Evolutionary conservation across 1,140 invertebrate species (phyloP), one percentile per base, ranked within the genome.

Genomic region (Trichomalopsis sarcophagae): DNA sequence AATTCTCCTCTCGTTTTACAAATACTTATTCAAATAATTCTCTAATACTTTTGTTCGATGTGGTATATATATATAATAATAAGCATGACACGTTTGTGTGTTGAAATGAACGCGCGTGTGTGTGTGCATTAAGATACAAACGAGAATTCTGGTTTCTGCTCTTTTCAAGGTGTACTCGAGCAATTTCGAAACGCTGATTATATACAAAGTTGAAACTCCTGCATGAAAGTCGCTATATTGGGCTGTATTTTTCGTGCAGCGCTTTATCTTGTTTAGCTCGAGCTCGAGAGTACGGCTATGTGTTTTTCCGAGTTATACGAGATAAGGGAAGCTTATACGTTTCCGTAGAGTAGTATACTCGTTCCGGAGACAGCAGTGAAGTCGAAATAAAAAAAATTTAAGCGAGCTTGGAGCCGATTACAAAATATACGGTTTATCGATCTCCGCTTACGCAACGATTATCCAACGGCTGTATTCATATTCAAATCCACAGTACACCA

Each of bases 1-100:
- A 10, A 21, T 44, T 50, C 11, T 50, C 47, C 47, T 62, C 55
- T 62, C 55, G 6, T 74, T 21, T 74, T 44, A 36, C 30, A 74
- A 74, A 74, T 21, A 40, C 73, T 74, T 74, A 74, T 77, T 47
- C n/a, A 77, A 77, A 77, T 77, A 77, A 77, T 77, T 77, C 75
- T 77, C 75, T 77, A 50, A 77, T 77, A 77, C 75, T 77, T 77
- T 47, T 77, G n/a, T 50, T 62, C 55, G 21, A 62, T 62, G 55
- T 62, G 55, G 55, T n/a, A n/a, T 62, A 62, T 62, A 62, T 62
- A 62, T 62, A 62, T 62, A 62, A 44, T 62, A 62, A 27, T 27
- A 62, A 62, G 55, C 55, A n/a, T 62, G 6, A 21, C 17, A 55
- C 14, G 33, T 55, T 2, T 5, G 55, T 21, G 55, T 62, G 21